Base-by-base conservation (phyloP, 2,797 vertebrate genomes). In the Melopsittacus undulatus region DNA sequence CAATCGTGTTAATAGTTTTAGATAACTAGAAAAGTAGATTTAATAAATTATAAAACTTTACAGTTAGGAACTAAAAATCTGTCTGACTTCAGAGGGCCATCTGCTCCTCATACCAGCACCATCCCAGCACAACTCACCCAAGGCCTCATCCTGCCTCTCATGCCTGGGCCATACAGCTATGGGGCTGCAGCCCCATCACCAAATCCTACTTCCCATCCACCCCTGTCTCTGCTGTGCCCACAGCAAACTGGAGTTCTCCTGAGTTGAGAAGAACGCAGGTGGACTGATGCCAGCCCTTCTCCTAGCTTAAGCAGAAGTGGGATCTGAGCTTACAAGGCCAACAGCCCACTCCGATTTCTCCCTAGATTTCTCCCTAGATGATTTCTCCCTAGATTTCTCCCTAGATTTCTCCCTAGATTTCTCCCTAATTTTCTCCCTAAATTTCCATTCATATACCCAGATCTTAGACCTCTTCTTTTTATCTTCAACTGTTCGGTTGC, bases 11-110 rank as follows among this genome's bases (percentile, higher is more conserved):
- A 94, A 96, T 95, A 89, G 94, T 96, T 96, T 97, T 91, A 96
- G 97, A 98, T 97, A 97, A 95, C 87, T 90, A 72, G 88, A 87
- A 93, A 90, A 75, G 74, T 34, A 74, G 61, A 69, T 81, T 96
- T 97, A 96, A 95, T 95, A 94, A 91, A 94, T 94, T 94, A 72
- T 80, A 74, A 83, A 96, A 93, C 66, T 92, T 90, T 93, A 75
- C 23, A 42, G 89, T 97, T 96, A 92, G 86, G 92, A 89, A 20
- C 67, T 77, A 54, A 64, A 79, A 96, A 80, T 56, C 73, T 8
- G 43, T 68, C 48, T 5, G 26, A 13, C 45, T 62, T 89, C 56
- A 89, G 48, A 69, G 46, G 56, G 73, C n/a, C 21, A 3, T 10
- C 19, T 0, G 10, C 24, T 91, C 29, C n/a, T 36, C 7, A 3